Evolutionary conservation across 1,140 invertebrate genomes (phyloP), one percentile per base, ranked within the genome.

Genomic region (Steinernema feltiae): DNA sequence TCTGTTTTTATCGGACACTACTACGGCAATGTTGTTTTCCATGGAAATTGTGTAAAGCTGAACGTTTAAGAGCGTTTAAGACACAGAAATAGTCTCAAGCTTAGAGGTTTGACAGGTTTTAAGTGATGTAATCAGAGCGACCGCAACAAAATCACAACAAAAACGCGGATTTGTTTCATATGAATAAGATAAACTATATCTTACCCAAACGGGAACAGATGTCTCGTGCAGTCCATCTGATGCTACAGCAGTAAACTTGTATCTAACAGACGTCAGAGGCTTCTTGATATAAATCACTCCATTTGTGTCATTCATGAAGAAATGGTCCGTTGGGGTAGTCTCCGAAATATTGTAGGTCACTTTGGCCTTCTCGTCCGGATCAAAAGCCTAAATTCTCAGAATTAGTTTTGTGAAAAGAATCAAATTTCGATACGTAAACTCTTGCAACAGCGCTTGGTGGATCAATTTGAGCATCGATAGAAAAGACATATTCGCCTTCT

Each of bases 291-390:
- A 48, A 15, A 82, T 48, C 18, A 79, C 74, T 3, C 81, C 81
- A 35, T 32, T 82, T 29, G 73, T 80, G 17, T 70, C 30, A 63
- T 85, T 82, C 24, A 85, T 72, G 2, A 73, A 69, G 72, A 82
- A 82, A 69, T 77, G 73, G 21, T 79, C 76, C 71, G 79, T 53
- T 53, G 70, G 32, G 2, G 30, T 31, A 3, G 15, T 74, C 15
- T 74, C 35, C 30, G 70, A 29, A 71, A 85, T 69, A 29, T 69
- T 32, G 71, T 80, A 84, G 21, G 74, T 80, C 41, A 83, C 18
- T n/a, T 81, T 72, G 1, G 79, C 30, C 18, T 80, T 77, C 72
- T 84, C 78, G 73, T 84, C 85, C 18, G 79, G 35, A 72, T 84
- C 82, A 30, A 46, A 73, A 1, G 82, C 82, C 32, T 75, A 75